Conservation (phyloP, 2,888 invertebrate species). For the Stenolophus ochropezus region DNA sequence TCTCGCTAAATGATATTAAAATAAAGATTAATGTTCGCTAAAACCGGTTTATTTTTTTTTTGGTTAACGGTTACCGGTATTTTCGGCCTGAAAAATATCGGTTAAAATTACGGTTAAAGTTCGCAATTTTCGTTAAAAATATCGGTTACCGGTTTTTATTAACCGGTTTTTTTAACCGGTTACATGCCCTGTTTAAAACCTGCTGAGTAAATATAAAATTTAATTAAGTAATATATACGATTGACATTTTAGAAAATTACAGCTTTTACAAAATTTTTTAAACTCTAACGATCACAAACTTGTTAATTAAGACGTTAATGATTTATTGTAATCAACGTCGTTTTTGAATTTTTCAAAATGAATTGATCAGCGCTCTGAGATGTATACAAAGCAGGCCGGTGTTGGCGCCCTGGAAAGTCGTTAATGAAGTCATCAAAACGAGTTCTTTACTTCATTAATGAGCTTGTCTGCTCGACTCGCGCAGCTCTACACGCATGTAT, state of each 20-base stretch:
- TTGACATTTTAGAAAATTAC: neutral
- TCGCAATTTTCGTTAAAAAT: too few relatives aligned
- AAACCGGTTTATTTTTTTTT: too few relatives aligned
- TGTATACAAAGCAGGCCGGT: neutral
- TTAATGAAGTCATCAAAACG: conserved; percentile 57
- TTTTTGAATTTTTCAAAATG: conserved; percentile 21
- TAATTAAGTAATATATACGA: neutral
- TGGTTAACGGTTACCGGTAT: too few relatives aligned
- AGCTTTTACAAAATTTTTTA: neutral
- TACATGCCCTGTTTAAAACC: too few relatives aligned
- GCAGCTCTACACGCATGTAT: conserved; percentile 25
- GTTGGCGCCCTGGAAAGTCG: conserved; percentile 30
- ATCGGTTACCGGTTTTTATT: too few relatives aligned
- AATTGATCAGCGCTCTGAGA: conserved; percentile 16
- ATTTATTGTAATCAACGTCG: neutral
- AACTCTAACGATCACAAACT: neutral
- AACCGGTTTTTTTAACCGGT: too few relatives aligned
- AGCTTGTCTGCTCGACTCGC: conserved; percentile 49
- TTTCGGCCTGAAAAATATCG: too few relatives aligned
- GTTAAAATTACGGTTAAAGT: too few relatives aligned
- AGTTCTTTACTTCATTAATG: conserved; percentile 54
- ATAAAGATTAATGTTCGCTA: too few relatives aligned
- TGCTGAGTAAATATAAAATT: too few relatives aligned
- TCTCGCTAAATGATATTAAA: too few relatives aligned
- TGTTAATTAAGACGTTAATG: neutral